These are phyloP conservation scores for Torymus texanus DNA, from an alignment of 2,888 invertebrate species.

Conservation along the genomic window DNA sequence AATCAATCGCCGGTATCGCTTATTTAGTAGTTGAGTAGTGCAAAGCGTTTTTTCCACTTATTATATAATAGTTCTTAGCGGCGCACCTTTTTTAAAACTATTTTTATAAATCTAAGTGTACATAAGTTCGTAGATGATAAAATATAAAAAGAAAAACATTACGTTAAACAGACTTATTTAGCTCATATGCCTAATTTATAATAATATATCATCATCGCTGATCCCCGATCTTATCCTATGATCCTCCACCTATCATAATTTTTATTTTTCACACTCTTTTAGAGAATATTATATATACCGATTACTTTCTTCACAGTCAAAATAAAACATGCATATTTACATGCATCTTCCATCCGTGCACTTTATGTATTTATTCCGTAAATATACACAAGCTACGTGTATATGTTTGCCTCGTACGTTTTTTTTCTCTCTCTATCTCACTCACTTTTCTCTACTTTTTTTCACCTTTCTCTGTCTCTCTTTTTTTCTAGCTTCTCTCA, in stretches of 20 bases:
- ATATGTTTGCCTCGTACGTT: slow-evolving; percentile 45
- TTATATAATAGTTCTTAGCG: slow-evolving; percentile 25
- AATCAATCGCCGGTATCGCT: slow-evolving; percentile 48
- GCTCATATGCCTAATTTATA: background rate
- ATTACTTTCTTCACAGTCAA: slow-evolving; percentile 32
- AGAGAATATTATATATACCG: slow-evolving; percentile 5
- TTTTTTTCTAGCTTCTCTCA: slow-evolving; percentile 46
- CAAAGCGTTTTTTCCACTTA: slow-evolving; percentile 23
- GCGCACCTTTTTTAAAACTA: slow-evolving; percentile 32
- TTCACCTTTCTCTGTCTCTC: slow-evolving; percentile 42
- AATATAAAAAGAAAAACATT: slow-evolving; percentile 20
- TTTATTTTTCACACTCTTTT: slow-evolving; percentile 7
- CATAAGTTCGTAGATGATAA: slow-evolving; percentile 33
- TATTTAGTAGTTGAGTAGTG: slow-evolving; percentile 37
- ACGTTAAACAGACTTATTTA: slow-evolving; percentile 17
- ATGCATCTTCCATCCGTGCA: slow-evolving; percentile 42
- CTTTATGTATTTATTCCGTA: slow-evolving; percentile 51
- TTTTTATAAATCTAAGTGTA: slow-evolving; percentile 33
- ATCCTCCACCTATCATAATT: background rate
- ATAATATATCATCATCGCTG: slow-evolving; percentile 15
- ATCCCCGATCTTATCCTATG: slow-evolving; percentile 7
- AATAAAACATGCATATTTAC: slow-evolving; percentile 54
- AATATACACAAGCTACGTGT: slow-evolving; percentile 49
- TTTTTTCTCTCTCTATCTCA: slow-evolving; percentile 31
- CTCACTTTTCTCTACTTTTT: slow-evolving; percentile 29